A percentile compares a stretch with the other conserved stretches of the same genome.
Conservation (phyloP, 1,140 invertebrate genomes). For the Bradynema listronoti region DNA sequence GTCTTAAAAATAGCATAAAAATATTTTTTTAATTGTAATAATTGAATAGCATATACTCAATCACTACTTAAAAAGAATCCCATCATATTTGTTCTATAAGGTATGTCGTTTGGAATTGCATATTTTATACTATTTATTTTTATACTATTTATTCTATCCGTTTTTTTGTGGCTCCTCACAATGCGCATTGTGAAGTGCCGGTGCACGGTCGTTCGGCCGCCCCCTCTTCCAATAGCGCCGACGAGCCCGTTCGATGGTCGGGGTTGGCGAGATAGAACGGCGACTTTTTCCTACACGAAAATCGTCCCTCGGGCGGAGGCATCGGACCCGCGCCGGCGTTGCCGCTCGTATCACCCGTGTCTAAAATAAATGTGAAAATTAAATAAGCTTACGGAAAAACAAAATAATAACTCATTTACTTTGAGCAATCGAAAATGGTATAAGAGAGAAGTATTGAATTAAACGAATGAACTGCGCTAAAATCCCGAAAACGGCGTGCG, state of each 20-base stretch:
- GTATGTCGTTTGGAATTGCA: no score
- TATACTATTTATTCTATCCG: no score
- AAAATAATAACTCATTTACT: neutral
- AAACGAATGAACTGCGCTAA: no score
- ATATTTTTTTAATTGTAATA: no score
- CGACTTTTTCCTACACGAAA: constrained; percentile 32
- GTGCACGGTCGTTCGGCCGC: constrained; percentile 47
- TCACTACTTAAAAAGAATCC: no score
- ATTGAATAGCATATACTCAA: no score
- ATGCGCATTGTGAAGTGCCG: constrained; percentile 52
- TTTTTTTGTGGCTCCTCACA: no score
- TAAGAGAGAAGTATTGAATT: no score
- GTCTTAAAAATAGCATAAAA: no score
- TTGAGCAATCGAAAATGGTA: neutral
- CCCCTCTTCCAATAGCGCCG: constrained; percentile 33
- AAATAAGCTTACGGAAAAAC: constrained; percentile 5
- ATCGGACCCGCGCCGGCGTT: constrained; percentile 10
- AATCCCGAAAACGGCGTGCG: no score
- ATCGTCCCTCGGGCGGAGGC: constrained; percentile 14
- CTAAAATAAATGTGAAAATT: constrained; percentile 4
- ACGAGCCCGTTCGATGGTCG: constrained; percentile 11
- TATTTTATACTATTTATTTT: no score
- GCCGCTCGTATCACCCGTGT: constrained; percentile 22
- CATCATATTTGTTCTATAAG: no score
- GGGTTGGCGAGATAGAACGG: constrained; percentile 47